Percentiles rank a stretch among this genome's conserved stretches.
These are phyloP conservation scores for Oreohelix idahoensis DNA, from an alignment of 1,140 invertebrate genomes.

Conservation along the genomic window DNA sequence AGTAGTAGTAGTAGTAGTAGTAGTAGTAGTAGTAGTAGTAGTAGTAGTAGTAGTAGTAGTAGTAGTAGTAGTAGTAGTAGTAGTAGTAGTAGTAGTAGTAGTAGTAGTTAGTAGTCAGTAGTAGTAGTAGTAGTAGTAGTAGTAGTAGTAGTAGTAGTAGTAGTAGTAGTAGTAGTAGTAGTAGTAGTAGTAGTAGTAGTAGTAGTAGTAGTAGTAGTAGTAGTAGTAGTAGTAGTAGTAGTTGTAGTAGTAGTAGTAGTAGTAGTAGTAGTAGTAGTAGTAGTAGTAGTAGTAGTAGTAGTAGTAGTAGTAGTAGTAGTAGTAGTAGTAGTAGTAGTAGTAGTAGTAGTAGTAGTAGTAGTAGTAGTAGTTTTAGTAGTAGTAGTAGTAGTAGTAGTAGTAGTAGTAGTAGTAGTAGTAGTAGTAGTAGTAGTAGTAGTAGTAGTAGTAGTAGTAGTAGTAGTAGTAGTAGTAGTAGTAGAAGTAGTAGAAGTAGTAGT, in stretches of 20 bases:
- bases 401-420: conserved; percentile 4
- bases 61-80: conserved; percentile 10
- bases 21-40: conserved; percentile 23
- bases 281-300: conserved; percentile 23
- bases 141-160: conserved; percentile 23
- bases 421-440: conserved; percentile 19
- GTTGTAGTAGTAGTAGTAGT: conserved; percentile 20
- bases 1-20: conserved; percentile 21
- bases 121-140: too few relatives aligned
- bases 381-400: not conserved
- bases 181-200: conserved; percentile 23
- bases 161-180: conserved; percentile 19
- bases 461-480: not conserved
- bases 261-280: conserved; percentile 23
- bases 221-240: conserved; percentile 16
- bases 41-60: conserved; percentile 23
- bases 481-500: too few relatives aligned
- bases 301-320: conserved; percentile 19
- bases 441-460: conserved; percentile 23
- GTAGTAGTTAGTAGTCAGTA: too few relatives aligned
- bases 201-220: conserved; percentile 22
- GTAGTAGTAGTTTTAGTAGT: too few relatives aligned
- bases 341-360: not conserved
- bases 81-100: conserved; percentile 23
- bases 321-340: conserved; percentile 16